Conservation (phyloP, 2,797 vertebrate species). For the Trachops cirrhosus region DNA sequence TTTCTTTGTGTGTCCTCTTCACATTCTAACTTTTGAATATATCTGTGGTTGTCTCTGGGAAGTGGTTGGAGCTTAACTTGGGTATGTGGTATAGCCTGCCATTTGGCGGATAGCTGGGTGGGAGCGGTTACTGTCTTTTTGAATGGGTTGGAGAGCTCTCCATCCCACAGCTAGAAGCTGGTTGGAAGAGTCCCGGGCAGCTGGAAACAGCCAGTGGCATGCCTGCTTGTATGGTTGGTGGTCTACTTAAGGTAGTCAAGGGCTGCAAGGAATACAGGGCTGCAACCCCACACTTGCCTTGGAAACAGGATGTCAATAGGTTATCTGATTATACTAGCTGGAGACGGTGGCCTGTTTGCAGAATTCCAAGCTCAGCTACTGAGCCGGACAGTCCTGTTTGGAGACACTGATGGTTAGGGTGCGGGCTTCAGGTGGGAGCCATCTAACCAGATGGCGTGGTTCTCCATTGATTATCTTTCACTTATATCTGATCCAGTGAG, state of each 20-base stretch:
- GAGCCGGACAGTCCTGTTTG: neutral
- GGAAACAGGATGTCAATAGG: neutral
- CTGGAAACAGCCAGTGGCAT: neutral
- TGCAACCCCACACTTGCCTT: neutral
- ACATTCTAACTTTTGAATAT: neutral
- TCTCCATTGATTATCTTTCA: neutral
- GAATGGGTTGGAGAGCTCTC: neutral
- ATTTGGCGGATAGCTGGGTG: neutral
- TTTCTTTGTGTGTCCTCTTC: neutral
- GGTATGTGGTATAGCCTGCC: neutral
- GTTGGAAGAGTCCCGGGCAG: neutral
- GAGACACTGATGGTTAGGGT: neutral
- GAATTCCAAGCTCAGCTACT: neutral
- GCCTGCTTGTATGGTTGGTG: neutral
- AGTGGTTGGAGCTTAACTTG: neutral
- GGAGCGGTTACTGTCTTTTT: neutral
- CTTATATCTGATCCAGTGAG: neutral
- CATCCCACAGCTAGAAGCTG: neutral
- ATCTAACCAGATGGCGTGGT: neutral
- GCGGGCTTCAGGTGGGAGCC: neutral
- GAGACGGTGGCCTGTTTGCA: neutral
- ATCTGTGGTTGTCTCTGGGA: neutral
- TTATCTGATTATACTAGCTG: neutral
- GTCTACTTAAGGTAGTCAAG: neutral
- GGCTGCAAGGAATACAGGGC: neutral